Evolutionary conservation across 2,113 vertebrate genomes (phyloP).

Genomic region (Crotalus tigris): DNA sequence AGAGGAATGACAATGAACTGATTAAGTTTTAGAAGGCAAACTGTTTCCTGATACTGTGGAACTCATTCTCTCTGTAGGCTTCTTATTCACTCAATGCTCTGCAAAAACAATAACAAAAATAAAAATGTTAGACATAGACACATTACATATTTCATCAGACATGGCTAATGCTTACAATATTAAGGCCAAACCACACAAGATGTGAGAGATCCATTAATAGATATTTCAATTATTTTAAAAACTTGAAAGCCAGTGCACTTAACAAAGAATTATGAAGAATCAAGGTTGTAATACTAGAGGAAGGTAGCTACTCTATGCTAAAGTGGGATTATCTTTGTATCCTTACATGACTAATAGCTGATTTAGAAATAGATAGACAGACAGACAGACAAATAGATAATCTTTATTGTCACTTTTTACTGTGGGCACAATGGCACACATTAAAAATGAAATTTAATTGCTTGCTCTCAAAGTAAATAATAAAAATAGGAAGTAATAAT

Average conservation of each 20-base stretch:
- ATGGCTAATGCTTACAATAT: neutral
- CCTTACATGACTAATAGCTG: neutral
- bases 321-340: neutral
- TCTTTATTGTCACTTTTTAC: no score
- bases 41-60: conserved; percentile 62
- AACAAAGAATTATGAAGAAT: neutral
- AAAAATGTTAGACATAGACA: neutral
- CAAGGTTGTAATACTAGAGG: no score
- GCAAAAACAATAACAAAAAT: conserved; percentile 29
- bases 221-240: neutral
- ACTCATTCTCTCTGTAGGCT: conserved; percentile 42
- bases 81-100: conserved; percentile 56
- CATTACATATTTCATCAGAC: neutral
- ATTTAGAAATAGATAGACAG: neutral
- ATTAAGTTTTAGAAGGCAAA: conserved; percentile 48
- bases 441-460: no score
- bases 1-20: conserved; percentile 24
- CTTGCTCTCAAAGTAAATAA: no score
- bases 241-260: neutral
- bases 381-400: no score
- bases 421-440: no score
- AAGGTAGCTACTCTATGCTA: neutral
- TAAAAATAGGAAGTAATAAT: neutral
- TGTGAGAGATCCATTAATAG: neutral
- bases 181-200: neutral